phyloP scores from a whole-genome alignment of 2,113 vertebrate species.

The Cyanoderma ruficeps region DNA sequence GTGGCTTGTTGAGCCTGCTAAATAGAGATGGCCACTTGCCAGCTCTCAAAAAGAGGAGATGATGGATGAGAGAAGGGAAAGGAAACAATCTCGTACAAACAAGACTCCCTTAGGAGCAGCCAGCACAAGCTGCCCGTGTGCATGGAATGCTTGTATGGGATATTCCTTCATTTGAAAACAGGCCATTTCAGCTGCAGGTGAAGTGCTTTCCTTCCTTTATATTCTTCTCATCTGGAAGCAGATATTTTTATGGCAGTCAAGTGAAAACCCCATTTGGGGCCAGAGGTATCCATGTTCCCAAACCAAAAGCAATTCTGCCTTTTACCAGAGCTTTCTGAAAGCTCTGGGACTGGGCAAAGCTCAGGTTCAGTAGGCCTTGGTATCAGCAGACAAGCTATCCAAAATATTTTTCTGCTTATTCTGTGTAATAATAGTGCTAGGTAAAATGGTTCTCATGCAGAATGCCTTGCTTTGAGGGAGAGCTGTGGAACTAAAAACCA shows the following conservation, averaged over 20 bases:
- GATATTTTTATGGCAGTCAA: not conserved
- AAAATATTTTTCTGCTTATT: not conserved
- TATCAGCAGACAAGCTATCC: not conserved
- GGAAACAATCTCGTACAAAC: slow-evolving; percentile 18
- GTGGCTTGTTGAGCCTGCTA: slow-evolving; percentile 17
- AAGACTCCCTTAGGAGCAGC: not conserved
- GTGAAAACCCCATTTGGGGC: not conserved
- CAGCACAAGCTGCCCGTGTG: not conserved
- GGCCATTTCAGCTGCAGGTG: not conserved
- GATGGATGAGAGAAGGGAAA: slow-evolving; percentile 29
- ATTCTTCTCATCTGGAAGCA: not conserved
- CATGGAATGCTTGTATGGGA: not conserved
- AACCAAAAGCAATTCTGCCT: not conserved
- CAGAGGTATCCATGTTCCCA: not conserved
- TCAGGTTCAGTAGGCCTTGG: not conserved
- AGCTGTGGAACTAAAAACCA: not conserved
- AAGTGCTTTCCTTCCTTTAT: not conserved
- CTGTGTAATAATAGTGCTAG: not conserved
- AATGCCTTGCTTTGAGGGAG: not conserved
- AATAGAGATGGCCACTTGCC: slow-evolving; percentile 24
- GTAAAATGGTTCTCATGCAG: not conserved
- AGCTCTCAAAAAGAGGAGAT: not conserved
- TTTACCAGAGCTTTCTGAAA: not conserved
- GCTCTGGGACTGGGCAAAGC: not conserved
- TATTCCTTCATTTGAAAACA: not conserved